Evolutionary conservation across 2,888 invertebrate species (phyloP).

Genomic region (Rosalia funebris): DNA sequence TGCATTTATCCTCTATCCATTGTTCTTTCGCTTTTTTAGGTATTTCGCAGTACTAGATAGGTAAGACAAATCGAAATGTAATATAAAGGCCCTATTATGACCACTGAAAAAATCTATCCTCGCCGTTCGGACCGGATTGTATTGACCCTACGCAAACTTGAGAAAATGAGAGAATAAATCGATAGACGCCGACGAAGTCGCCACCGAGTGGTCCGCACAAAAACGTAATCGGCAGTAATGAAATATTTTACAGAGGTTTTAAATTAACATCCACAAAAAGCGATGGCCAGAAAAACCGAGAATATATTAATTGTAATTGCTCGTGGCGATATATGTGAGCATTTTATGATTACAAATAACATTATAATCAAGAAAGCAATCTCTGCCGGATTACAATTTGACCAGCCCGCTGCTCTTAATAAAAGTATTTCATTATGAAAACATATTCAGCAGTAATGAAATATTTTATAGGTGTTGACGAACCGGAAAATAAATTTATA

Average conservation of each 20-base stretch:
- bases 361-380: constrained; percentile 10
- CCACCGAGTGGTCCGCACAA: constrained; percentile 7
- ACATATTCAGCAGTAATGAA: constrained; percentile 19
- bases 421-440: constrained; percentile 29
- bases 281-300: background rate
- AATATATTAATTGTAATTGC: constrained; percentile 7
- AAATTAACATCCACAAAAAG: background rate
- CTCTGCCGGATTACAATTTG: constrained; percentile 3
- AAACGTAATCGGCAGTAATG: constrained; percentile 13
- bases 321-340: constrained; percentile 8
- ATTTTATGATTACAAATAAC: constrained; percentile 2
- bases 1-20: too few species aligned
- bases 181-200: background rate
- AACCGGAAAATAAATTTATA: constrained; percentile 25
- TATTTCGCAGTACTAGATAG: too few species aligned
- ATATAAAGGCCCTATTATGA: too few species aligned
- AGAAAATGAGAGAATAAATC: too few species aligned
- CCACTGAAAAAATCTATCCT: too few species aligned
- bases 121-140: too few species aligned
- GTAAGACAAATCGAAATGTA: too few species aligned
- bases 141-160: too few species aligned
- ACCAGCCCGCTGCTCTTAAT: constrained; percentile 8
- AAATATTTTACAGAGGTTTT: constrained; percentile 12
- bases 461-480: constrained; percentile 22
- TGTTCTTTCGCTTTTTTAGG: too few species aligned